Percentiles rank a stretch among this genome's conserved stretches.
Conservation (phyloP, 92 coral and sea anemone genomes). For the Nematostella vectensis region DNA sequence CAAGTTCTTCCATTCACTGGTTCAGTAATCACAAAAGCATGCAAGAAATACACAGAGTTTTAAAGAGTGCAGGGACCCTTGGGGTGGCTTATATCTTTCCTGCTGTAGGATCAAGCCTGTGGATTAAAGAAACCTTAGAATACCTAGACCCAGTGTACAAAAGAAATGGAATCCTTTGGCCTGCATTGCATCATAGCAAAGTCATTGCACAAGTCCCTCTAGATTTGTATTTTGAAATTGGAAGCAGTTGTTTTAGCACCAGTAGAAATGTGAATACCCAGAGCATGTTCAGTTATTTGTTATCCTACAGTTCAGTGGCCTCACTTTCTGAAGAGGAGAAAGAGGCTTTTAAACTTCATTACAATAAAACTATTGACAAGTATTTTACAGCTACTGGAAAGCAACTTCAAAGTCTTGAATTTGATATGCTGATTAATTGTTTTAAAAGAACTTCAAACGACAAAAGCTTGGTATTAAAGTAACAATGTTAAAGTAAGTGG, state of each 20-base stretch:
- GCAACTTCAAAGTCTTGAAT: too few relatives aligned
- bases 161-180: constrained; percentile 13
- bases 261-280: background rate
- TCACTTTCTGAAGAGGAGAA: background rate
- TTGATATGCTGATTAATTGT: too few relatives aligned
- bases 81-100: constrained; percentile 29
- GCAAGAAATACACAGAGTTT: constrained; percentile 38
- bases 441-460: too few relatives aligned
- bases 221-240: background rate
- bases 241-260: too few relatives aligned
- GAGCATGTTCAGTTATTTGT: too few relatives aligned
- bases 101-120: background rate
- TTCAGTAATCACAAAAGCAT: constrained; percentile 34
- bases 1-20: constrained; percentile 49
- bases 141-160: constrained; percentile 23
- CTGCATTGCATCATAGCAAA: background rate
- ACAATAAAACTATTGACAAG: background rate
- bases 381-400: too few relatives aligned
- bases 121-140: constrained; percentile 11
- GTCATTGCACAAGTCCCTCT: background rate
- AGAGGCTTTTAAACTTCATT: background rate
- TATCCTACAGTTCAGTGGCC: background rate
- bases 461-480: too few relatives aligned
- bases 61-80: constrained; percentile 35
- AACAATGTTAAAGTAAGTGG: too few relatives aligned